Evolutionary conservation across 2,113 vertebrate genomes (phyloP).

Genomic region (Cyanoderma ruficeps): DNA sequence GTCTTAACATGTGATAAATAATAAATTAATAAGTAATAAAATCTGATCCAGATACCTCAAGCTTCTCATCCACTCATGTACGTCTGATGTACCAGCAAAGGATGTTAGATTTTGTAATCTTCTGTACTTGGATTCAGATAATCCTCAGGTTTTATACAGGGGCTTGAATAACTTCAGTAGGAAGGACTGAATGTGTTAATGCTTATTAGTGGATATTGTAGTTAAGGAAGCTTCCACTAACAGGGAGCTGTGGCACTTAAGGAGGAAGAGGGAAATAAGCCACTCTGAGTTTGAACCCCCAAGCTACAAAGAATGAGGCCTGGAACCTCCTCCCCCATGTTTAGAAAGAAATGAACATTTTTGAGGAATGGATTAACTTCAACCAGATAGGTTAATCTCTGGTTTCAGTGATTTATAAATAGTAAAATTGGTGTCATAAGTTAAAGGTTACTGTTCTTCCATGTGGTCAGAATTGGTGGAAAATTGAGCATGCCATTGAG

Average conservation of each 20-base stretch:
- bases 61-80: background rate
- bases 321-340: fast-evolving
- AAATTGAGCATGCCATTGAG: background rate
- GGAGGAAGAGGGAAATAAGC: background rate
- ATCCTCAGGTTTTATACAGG: background rate
- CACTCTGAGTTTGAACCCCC: background rate
- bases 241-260: background rate
- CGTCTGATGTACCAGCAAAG: background rate
- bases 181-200: background rate
- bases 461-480: background rate
- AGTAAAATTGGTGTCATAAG: background rate
- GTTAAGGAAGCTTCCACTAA: background rate
- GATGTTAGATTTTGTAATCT: background rate
- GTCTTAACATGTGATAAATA: background rate
- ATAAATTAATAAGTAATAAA: background rate
- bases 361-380: background rate
- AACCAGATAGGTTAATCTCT: background rate
- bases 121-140: background rate
- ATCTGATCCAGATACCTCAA: background rate
- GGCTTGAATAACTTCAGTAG: background rate
- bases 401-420: background rate
- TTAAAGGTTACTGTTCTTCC: background rate
- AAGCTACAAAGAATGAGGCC: background rate
- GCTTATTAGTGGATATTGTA: background rate
- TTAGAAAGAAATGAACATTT: background rate